Percentiles rank a stretch among this genome's conserved stretches.
Conservation (phyloP, 2,888 invertebrate genomes). For the Stenchaetothrips biformis region DNA sequence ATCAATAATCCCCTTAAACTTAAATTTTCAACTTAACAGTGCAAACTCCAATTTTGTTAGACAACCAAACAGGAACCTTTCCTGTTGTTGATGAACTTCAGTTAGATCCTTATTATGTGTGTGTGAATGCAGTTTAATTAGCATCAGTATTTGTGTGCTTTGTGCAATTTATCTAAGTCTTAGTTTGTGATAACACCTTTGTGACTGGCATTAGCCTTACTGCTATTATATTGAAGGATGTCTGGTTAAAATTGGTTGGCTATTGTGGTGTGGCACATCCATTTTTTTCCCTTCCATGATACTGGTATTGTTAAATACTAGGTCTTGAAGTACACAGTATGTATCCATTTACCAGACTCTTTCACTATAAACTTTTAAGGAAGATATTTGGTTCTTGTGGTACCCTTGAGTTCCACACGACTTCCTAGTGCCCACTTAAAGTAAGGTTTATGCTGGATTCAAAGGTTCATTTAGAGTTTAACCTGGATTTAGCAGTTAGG, state of each 20-base stretch:
- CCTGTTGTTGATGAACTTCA: too few species aligned
- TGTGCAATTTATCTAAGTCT: background rate
- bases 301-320: background rate
- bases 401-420: conserved; percentile 5
- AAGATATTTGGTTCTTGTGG: conserved; percentile 22
- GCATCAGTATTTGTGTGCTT: background rate
- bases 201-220: conserved; percentile 10
- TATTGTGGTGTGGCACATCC: background rate
- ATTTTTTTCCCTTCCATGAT: background rate
- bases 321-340: background rate
- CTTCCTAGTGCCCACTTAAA: conserved; percentile 22
- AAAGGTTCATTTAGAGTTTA: background rate
- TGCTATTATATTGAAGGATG: background rate
- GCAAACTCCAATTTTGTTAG: too few species aligned
- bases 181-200: conserved; percentile 20
- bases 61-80: too few species aligned
- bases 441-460: conserved; percentile 20
- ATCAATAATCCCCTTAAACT: background rate
- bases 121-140: background rate
- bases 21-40: background rate
- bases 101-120: too few species aligned
- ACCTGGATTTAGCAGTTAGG: background rate
- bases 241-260: background rate
- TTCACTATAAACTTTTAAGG: conserved; percentile 16
- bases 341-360: background rate